Evolutionary conservation across 92 coral and sea anemone species (phyloP).

Genomic region (Actinernus sp.): DNA sequence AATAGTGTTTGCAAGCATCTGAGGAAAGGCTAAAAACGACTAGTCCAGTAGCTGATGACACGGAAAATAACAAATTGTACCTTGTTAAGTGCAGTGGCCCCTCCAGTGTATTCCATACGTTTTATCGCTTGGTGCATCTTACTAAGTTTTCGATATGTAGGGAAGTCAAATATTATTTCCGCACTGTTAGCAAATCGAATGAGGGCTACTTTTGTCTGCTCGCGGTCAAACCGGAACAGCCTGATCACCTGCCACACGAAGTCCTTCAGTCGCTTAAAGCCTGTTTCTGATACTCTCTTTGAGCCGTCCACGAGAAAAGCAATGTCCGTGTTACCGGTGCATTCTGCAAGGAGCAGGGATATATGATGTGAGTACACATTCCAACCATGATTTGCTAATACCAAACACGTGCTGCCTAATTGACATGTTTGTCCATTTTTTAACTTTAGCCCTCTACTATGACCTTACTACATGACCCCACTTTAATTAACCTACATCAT

Average conservation of each 20-base stretch:
- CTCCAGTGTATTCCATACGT: neutral
- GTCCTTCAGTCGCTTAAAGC: constrained; percentile 4
- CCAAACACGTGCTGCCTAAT: too few relatives aligned
- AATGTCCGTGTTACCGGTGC: neutral
- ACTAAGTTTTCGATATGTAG: neutral
- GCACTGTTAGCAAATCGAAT: constrained; percentile 6
- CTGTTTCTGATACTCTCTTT: neutral
- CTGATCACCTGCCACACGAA: constrained; percentile 9
- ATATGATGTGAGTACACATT: too few relatives aligned
- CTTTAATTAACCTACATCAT: too few relatives aligned
- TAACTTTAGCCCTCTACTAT: too few relatives aligned
- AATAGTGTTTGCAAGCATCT: too few relatives aligned
- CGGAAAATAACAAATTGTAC: too few relatives aligned
- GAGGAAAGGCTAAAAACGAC: too few relatives aligned
- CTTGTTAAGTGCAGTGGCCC: constrained; percentile 5
- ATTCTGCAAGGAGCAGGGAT: neutral
- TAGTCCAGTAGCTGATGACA: too few relatives aligned
- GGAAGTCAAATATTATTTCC: constrained; percentile 1
- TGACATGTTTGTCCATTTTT: too few relatives aligned
- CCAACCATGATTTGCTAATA: too few relatives aligned
- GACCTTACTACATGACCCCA: too few relatives aligned
- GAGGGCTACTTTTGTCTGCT: constrained; percentile 5
- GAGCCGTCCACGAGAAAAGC: constrained; percentile 11
- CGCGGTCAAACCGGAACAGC: constrained; percentile 3
- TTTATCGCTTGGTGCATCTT: neutral